Percentiles rank a stretch among this genome's conserved stretches.
These are phyloP conservation scores for Premnoplex brunnescens DNA, from an alignment of 2,797 vertebrate genomes.

Conservation along the genomic window DNA sequence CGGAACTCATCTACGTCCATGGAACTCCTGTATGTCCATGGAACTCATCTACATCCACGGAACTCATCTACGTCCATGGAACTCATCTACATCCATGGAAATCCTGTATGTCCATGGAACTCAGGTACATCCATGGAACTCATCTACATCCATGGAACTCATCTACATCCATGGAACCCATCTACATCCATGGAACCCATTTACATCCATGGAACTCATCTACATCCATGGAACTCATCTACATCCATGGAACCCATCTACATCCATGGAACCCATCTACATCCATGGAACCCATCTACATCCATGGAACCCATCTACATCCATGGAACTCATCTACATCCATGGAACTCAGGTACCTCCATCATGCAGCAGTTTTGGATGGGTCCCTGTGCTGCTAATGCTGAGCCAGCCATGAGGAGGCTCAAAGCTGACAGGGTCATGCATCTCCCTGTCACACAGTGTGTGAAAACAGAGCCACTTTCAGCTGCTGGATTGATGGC, in stretches of 20 bases:
- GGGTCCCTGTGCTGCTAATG: not conserved
- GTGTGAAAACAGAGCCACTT: not conserved
- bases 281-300: not conserved
- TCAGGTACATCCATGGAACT: not conserved
- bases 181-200: too few species aligned
- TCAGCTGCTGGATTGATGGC: not conserved
- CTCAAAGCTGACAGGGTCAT: not conserved
- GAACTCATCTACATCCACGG: not conserved
- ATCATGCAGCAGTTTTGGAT: fast-evolving
- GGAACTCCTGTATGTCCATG: too few species aligned
- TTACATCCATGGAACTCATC: not conserved
- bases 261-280: too few species aligned
- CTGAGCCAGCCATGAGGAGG: not conserved
- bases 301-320: too few species aligned
- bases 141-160: not conserved
- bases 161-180: not conserved
- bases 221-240: too few species aligned
- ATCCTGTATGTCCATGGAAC: too few species aligned
- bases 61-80: not conserved
- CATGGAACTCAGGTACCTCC: not conserved
- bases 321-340: not conserved
- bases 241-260: not conserved
- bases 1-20: too few species aligned
- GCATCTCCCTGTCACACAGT: not conserved
- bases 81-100: not conserved